Conservation (phyloP, 1,140 invertebrate species). For the Homarus americanus region DNA sequence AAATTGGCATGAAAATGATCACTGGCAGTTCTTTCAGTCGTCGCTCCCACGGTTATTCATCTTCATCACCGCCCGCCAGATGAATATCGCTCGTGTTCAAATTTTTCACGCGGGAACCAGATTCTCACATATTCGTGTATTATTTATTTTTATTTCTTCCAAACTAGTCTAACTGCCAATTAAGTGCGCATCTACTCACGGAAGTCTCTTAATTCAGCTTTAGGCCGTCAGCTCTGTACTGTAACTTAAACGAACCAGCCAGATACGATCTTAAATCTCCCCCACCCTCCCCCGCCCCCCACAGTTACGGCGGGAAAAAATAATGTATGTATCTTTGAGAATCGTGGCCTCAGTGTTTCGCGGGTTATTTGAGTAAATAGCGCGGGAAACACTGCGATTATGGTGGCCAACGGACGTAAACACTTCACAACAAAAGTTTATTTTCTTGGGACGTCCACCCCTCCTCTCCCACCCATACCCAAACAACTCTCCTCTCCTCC, state of each 20-base stretch:
- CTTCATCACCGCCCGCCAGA: background rate
- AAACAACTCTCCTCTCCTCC: background rate
- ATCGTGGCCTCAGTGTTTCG: background rate
- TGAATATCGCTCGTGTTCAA: background rate
- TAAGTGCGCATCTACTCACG: too few species aligned
- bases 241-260: too few species aligned
- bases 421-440: background rate
- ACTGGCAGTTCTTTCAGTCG: background rate
- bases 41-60: background rate
- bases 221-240: too few species aligned
- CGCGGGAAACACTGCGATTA: background rate
- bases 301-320: too few species aligned
- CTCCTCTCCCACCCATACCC: too few species aligned
- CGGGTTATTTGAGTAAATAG: slow-evolving; percentile 2
- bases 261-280: too few species aligned
- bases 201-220: too few species aligned
- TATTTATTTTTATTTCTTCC: too few species aligned
- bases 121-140: too few species aligned
- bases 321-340: too few species aligned
- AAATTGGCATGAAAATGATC: background rate
- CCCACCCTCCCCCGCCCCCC: too few species aligned
- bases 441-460: background rate
- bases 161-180: too few species aligned
- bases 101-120: background rate
- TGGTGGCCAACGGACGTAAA: background rate